Evolutionary conservation across 2,113 vertebrate species (phyloP).

Genomic region (Mirza zaza): DNA sequence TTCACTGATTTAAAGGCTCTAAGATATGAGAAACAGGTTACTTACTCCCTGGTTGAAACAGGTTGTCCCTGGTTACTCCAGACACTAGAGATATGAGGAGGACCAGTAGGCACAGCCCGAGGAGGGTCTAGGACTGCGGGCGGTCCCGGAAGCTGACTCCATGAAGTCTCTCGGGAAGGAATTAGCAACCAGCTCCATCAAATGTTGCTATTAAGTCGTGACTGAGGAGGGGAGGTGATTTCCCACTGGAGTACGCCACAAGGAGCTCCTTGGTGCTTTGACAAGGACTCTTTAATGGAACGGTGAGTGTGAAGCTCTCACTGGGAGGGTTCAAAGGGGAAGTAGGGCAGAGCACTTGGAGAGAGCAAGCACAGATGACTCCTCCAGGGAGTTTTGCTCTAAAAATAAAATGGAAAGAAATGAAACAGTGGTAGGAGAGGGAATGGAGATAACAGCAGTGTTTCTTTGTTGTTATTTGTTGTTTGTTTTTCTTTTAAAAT

Average conservation of each 20-base stretch:
- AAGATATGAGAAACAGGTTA: not conserved
- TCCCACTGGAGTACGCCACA: accelerated
- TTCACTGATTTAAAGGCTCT: not conserved
- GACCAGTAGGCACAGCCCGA: accelerated
- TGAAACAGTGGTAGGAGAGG: too few species aligned
- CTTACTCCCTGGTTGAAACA: too few species aligned
- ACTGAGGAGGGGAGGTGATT: not conserved
- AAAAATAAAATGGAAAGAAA: not conserved
- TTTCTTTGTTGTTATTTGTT: not conserved
- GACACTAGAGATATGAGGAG: not conserved
- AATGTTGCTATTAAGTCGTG: too few species aligned
- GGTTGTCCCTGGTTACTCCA: not conserved
- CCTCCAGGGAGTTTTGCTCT: not conserved
- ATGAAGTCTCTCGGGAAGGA: not conserved
- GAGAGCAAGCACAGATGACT: too few species aligned
- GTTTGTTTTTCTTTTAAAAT: not conserved
- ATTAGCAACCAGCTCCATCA: not conserved
- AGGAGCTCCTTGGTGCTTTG: not conserved
- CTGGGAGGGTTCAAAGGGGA: not conserved
- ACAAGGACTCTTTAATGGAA: accelerated
- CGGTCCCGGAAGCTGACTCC: not conserved
- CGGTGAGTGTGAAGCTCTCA: not conserved
- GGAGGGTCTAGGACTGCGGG: too few species aligned
- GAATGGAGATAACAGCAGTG: not conserved
- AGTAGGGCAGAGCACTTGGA: not conserved